phyloP scores from a whole-genome alignment of 2,113 vertebrate genomes.

The Cynoglossus semilaevis region DNA sequence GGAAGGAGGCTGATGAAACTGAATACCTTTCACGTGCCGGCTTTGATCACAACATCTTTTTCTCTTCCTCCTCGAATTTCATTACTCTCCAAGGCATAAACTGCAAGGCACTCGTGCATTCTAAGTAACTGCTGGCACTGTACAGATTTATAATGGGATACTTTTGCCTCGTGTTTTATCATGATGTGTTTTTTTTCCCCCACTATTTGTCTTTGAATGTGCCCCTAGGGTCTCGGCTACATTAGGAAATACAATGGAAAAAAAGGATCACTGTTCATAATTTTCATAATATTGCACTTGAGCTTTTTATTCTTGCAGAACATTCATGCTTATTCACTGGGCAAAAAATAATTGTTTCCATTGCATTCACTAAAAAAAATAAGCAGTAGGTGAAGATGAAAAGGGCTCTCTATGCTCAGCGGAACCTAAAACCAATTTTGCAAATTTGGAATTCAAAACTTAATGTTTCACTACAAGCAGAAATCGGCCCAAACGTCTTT shows the following conservation, averaged over 20 bases:
- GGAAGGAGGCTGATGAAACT: conserved; percentile 25
- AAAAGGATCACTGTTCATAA: conserved; percentile 30
- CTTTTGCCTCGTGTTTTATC: conserved; percentile 38
- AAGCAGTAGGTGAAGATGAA: no score
- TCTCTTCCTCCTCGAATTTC: conserved; percentile 27
- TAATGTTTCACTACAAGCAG: no score
- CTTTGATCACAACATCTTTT: conserved; percentile 46
- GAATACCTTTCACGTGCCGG: conserved; percentile 36
- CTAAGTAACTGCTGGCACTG: conserved; percentile 38
- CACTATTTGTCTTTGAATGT: neutral
- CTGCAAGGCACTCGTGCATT: conserved; percentile 30
- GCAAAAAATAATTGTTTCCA: neutral
- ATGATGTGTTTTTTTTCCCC: neutral
- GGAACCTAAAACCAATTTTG: no score
- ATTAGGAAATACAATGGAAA: conserved; percentile 30
- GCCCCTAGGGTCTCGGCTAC: conserved; percentile 20
- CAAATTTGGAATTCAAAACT: no score
- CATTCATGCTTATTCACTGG: neutral
- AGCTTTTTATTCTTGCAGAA: conserved; percentile 9
- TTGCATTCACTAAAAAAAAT: neutral
- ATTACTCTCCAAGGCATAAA: conserved; percentile 32
- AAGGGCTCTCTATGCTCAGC: no score
- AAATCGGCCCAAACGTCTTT: no score
- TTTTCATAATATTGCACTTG: conserved; percentile 12
- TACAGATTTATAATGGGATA: conserved; percentile 31